Conservation (phyloP, 2,797 vertebrate genomes). For the Rallus crepitans region DNA sequence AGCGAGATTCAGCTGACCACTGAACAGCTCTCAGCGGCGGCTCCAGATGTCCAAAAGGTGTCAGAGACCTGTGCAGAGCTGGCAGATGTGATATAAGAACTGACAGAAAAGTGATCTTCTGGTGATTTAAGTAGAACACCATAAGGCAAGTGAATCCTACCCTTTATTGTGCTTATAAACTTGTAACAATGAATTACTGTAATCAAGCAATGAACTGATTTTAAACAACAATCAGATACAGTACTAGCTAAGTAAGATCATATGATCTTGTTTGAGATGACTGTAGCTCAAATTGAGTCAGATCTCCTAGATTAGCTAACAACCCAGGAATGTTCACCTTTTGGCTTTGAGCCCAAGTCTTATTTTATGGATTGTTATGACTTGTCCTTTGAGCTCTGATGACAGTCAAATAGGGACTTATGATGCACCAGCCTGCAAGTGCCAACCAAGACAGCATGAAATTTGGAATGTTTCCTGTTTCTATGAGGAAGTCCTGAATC, state of each 20-base stretch:
- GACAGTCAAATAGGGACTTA: neutral
- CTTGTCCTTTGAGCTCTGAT: neutral
- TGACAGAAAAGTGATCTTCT: neutral
- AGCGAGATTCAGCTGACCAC: neutral
- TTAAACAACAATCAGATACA: neutral
- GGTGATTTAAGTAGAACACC: neutral
- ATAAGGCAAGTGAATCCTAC: neutral
- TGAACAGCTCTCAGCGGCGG: neutral
- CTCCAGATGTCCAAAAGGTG: neutral
- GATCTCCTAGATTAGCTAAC: neutral
- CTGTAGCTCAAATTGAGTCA: neutral
- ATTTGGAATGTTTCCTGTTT: neutral
- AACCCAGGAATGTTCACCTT: neutral
- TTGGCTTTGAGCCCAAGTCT: neutral
- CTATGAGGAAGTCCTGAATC: neutral
- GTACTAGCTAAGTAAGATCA: neutral
- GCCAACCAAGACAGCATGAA: neutral
- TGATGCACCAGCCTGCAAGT: neutral
- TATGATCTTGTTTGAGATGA: neutral
- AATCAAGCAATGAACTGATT: neutral
- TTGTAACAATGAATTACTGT: neutral
- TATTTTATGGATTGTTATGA: neutral
- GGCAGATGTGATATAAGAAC: neutral
- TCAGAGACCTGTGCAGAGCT: neutral
- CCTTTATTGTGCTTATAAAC: neutral